A percentile compares a stretch with the other conserved stretches of the same genome.
Evolutionary conservation across 2,888 invertebrate genomes (phyloP).

Genomic region (Xanthorhoe designata): DNA sequence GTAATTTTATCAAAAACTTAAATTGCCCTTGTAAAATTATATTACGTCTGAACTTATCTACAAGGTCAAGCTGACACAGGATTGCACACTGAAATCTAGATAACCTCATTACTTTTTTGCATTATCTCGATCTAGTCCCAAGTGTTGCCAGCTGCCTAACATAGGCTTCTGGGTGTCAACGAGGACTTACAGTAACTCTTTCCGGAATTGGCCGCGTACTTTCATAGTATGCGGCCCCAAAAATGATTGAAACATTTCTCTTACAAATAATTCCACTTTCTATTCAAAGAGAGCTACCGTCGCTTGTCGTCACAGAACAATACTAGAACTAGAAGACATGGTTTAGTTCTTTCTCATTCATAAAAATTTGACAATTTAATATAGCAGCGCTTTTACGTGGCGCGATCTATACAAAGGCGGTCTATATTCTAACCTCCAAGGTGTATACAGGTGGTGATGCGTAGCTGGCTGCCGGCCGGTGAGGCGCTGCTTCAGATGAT

Average conservation of each 20-base stretch:
- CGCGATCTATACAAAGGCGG: too few species aligned
- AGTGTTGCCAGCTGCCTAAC: constrained; percentile 78
- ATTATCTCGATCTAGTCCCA: constrained; percentile 63
- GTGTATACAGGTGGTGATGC: constrained; percentile 93
- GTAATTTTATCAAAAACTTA: not conserved
- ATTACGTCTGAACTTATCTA: not conserved
- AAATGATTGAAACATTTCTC: constrained; percentile 67
- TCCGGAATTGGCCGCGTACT: constrained; percentile 76
- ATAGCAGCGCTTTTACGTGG: too few species aligned
- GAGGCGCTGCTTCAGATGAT: constrained; percentile 99
- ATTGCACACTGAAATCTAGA: constrained; percentile 2
- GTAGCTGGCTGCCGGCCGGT: constrained; percentile 99
- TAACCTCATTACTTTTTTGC: constrained; percentile 6
- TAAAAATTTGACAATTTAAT: too few species aligned
- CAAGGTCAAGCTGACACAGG: not conserved
- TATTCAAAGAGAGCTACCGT: not conserved
- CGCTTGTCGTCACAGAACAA: not conserved
- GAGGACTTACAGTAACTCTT: constrained; percentile 75
- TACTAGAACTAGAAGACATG: too few species aligned
- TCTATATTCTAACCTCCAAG: not conserved
- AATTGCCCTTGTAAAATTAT: not conserved
- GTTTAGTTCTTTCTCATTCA: too few species aligned
- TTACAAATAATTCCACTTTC: not conserved
- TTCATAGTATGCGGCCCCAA: constrained; percentile 68
- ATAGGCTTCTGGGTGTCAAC: constrained; percentile 82